These are phyloP conservation scores for Leptinotarsa haldemani DNA, from an alignment of 2,888 invertebrate species.

Conservation along the genomic window DNA sequence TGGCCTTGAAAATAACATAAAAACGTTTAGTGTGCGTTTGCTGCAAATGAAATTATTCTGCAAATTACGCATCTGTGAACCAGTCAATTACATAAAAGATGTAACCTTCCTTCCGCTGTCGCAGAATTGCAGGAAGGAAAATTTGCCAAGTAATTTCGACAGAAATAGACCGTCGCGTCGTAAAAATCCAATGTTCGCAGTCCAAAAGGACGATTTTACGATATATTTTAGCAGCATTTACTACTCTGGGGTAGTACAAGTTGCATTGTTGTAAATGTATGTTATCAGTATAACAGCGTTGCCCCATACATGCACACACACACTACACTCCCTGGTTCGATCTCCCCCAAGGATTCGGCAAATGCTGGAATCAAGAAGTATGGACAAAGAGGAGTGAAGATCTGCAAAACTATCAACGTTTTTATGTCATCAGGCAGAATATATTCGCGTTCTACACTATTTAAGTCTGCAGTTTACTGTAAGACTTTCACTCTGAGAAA, in stretches of 20 bases:
- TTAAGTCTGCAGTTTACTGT: too few relatives aligned
- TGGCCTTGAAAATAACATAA: too few relatives aligned
- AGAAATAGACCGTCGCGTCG: conserved; percentile 34
- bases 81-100: conserved; percentile 6
- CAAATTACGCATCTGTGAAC: background rate
- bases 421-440: too few relatives aligned
- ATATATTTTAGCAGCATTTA: conserved; percentile 38
- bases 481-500: too few relatives aligned
- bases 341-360: conserved; percentile 28
- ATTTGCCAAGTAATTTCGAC: conserved; percentile 19
- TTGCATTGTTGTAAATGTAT: conserved; percentile 41
- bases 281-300: conserved; percentile 34
- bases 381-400: conserved; percentile 27
- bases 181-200: conserved; percentile 29
- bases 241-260: conserved; percentile 41
- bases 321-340: conserved; percentile 22
- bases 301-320: conserved; percentile 27
- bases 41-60: background rate
- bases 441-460: too few relatives aligned
- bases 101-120: conserved; percentile 1
- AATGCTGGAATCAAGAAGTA: conserved; percentile 30
- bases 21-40: background rate
- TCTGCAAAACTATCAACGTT: background rate
- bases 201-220: conserved; percentile 34
- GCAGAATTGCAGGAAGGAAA: conserved; percentile 25